Evolutionary conservation across 2,888 invertebrate genomes (phyloP).

Genomic region (Mystacides longicornis): DNA sequence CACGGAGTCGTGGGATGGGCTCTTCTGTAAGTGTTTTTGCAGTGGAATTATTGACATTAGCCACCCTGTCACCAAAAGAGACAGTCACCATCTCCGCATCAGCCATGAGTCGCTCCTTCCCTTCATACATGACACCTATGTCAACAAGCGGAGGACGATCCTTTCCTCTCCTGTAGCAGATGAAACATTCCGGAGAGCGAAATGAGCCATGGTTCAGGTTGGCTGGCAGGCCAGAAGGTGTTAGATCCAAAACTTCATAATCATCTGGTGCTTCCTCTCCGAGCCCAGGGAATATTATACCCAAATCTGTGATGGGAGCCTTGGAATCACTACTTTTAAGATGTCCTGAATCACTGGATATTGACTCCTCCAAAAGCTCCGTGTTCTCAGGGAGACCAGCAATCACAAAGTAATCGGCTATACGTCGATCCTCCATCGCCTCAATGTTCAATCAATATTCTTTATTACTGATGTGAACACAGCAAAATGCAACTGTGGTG

Average conservation of each 20-base stretch:
- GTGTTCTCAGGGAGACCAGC: conserved; percentile 86
- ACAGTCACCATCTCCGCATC: conserved; percentile 87
- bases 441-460: too few species aligned
- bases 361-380: conserved; percentile 65
- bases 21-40: conserved; percentile 85
- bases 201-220: conserved; percentile 97
- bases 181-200: conserved; percentile 84
- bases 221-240: conserved; percentile 82
- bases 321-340: conserved; percentile 74
- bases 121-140: conserved; percentile 98
- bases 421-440: conserved; percentile 75
- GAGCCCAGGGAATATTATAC: conserved; percentile 78
- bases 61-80: conserved; percentile 80
- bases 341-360: conserved; percentile 68
- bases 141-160: conserved; percentile 96
- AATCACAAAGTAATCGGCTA: conserved; percentile 97
- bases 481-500: too few species aligned
- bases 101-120: conserved; percentile 88
- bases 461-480: too few species aligned
- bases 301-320: conserved; percentile 94
- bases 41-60: conserved; percentile 91
- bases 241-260: conserved; percentile 64
- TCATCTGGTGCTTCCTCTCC: conserved; percentile 80
- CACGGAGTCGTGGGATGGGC: conserved; percentile 87
- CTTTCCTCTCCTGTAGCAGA: conserved; percentile 86